These are phyloP conservation scores for Saxidomus purpurata DNA, from an alignment of 1,140 invertebrate species.

Conservation along the genomic window DNA sequence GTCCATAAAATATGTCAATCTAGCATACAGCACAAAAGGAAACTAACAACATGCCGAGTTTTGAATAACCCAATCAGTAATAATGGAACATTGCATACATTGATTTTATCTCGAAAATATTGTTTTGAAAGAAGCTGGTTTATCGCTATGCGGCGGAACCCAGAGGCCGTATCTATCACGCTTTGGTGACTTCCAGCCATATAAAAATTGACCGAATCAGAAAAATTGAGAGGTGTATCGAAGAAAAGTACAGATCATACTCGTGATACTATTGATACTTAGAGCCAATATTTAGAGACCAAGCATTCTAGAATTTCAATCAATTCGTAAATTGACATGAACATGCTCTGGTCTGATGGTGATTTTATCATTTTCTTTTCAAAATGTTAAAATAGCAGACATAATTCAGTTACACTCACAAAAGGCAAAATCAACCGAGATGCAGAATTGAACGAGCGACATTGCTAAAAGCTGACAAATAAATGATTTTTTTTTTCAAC, in stretches of 20 bases:
- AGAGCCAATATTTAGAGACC: constrained; percentile 12
- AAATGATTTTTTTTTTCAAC: no score
- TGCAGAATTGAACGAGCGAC: no score
- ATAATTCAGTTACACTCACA: not conserved
- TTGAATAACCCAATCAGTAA: constrained; percentile 41
- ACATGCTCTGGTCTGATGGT: constrained; percentile 1
- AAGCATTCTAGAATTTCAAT: constrained; percentile 26
- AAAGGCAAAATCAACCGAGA: no score
- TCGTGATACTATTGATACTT: constrained; percentile 26
- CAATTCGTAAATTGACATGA: constrained; percentile 9
- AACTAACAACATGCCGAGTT: constrained; percentile 1
- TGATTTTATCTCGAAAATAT: constrained; percentile 47
- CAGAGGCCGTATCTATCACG: constrained; percentile 24
- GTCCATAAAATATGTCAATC: constrained; percentile 18
- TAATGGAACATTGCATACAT: constrained; percentile 30
- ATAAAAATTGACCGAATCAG: constrained; percentile 21
- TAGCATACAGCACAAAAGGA: constrained; percentile 7
- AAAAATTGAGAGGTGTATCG: constrained; percentile 9
- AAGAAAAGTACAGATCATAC: constrained; percentile 2
- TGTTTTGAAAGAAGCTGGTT: constrained; percentile 32
- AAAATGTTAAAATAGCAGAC: not conserved
- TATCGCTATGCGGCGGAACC: constrained; percentile 13
- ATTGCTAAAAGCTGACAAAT: no score
- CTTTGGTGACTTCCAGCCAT: constrained; percentile 2
- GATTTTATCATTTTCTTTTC: not conserved